Percentiles rank a stretch among this genome's conserved stretches.
phyloP scores from a whole-genome alignment of 1,140 invertebrate species.

The Phthorimaea operculella region DNA sequence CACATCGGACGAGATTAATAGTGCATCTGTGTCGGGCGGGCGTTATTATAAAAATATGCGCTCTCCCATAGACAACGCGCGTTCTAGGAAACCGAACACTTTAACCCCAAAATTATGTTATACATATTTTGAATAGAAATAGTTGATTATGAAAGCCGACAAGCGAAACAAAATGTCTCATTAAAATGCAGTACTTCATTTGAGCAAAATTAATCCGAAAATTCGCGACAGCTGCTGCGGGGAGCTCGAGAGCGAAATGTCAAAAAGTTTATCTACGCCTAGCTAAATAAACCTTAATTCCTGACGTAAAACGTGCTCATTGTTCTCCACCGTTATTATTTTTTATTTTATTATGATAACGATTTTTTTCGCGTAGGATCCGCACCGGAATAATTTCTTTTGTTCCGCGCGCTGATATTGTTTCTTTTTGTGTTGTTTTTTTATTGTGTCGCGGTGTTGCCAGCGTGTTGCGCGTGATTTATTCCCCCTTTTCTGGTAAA shows the following conservation, averaged over 20 bases:
- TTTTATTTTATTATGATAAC: slow-evolving; percentile 65
- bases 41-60: slow-evolving; percentile 50
- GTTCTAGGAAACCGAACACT: slow-evolving; percentile 3
- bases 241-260: slow-evolving; percentile 32
- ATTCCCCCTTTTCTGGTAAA: slow-evolving; percentile 62
- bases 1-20: slow-evolving; percentile 53
- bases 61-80: slow-evolving; percentile 18
- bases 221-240: slow-evolving; percentile 51
- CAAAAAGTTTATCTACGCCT: slow-evolving; percentile 55
- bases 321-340: slow-evolving; percentile 61
- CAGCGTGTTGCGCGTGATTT: slow-evolving; percentile 53
- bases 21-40: slow-evolving; percentile 43
- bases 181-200: slow-evolving; percentile 60
- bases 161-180: slow-evolving; percentile 49
- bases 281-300: slow-evolving; percentile 59
- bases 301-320: slow-evolving; percentile 43
- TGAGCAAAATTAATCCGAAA: slow-evolving; percentile 50
- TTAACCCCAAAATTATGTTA: slow-evolving; percentile 5
- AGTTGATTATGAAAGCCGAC: slow-evolving; percentile 36
- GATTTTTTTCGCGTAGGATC: slow-evolving; percentile 58
- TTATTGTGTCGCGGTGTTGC: slow-evolving; percentile 48
- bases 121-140: slow-evolving; percentile 14
- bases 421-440: slow-evolving; percentile 56
- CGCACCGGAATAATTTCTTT: slow-evolving; percentile 61
- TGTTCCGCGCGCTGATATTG: slow-evolving; percentile 58